These are phyloP conservation scores for Scaptodrosophila latifasciaeformis DNA, from an alignment of 2,888 invertebrate species.

Conservation along the genomic window DNA sequence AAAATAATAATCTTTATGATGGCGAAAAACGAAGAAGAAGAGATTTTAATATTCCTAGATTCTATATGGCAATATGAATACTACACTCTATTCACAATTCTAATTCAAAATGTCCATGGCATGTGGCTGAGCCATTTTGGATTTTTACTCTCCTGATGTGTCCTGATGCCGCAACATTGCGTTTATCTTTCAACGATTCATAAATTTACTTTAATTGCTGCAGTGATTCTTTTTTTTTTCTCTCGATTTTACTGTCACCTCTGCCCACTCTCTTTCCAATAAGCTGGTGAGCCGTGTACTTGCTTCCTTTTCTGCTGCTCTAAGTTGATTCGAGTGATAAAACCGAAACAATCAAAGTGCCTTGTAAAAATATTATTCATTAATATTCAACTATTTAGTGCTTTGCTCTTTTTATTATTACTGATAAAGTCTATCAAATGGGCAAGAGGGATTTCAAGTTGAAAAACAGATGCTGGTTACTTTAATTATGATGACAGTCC, in stretches of 20 bases:
- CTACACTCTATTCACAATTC: constrained; percentile 22
- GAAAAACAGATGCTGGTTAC: no score
- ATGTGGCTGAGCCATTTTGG: constrained; percentile 16
- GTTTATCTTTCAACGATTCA: constrained; percentile 58
- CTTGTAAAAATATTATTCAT: constrained; percentile 54
- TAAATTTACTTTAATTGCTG: constrained; percentile 67
- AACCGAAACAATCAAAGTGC: constrained; percentile 47
- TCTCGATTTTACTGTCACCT: constrained; percentile 38
- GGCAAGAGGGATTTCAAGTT: no score
- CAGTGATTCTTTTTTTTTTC: constrained; percentile 58
- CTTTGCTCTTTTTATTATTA: not conserved
- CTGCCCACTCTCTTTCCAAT: constrained; percentile 10
- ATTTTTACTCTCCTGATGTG: constrained; percentile 7
- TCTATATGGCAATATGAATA: constrained; percentile 42
- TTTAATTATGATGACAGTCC: no score
- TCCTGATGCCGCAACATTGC: constrained; percentile 33
- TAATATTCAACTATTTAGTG: constrained; percentile 64
- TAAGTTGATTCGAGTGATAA: constrained; percentile 40
- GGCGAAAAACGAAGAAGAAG: no score
- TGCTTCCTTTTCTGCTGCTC: not conserved
- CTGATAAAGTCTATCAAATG: not conserved
- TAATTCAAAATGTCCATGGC: not conserved
- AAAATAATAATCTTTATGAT: constrained; percentile 73
- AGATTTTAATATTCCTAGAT: constrained; percentile 42
- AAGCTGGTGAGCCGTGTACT: constrained; percentile 38